A percentile compares a stretch with the other conserved stretches of the same genome.
Evolutionary conservation across 2,888 invertebrate genomes (phyloP).

Genomic region (Syrphus vitripennis): DNA sequence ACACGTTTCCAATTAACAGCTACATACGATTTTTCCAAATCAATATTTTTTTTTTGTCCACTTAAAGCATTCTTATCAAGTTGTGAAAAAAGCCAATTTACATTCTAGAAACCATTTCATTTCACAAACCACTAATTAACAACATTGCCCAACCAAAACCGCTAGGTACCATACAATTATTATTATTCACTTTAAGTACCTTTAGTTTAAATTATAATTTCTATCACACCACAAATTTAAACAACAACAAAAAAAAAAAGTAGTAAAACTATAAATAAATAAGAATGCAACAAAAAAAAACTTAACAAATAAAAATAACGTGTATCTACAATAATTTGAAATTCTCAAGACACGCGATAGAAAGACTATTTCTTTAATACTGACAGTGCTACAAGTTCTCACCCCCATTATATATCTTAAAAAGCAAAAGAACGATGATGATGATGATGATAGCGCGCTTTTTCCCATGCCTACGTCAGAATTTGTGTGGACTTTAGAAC

Average conservation of each 20-base stretch:
- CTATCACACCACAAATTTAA: too few relatives aligned
- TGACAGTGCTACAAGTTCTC: slow-evolving; percentile 33
- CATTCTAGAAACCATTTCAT: not conserved
- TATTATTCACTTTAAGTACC: not conserved
- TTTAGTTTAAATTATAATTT: not conserved
- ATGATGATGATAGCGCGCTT: slow-evolving; percentile 20
- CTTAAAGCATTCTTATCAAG: not conserved
- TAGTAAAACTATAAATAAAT: not conserved
- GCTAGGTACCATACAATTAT: not conserved
- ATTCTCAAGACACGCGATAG: slow-evolving; percentile 24
- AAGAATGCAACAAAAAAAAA: not conserved
- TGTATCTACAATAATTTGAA: slow-evolving; percentile 5
- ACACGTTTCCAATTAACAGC: too few relatives aligned
- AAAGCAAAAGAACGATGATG: not conserved
- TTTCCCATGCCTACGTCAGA: slow-evolving; percentile 41
- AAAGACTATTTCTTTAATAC: slow-evolving; percentile 41
- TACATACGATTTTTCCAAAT: too few relatives aligned
- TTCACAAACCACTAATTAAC: not conserved
- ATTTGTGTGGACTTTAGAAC: slow-evolving; percentile 28
- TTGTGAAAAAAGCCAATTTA: not conserved
- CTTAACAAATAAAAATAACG: not conserved
- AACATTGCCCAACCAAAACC: not conserved
- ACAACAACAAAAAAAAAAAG: too few relatives aligned
- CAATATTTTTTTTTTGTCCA: not conserved
- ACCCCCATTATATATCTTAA: slow-evolving; percentile 42